Evolutionary conservation across 2,113 vertebrate genomes (phyloP).

Genomic region (Mohoua ochrocephala): DNA sequence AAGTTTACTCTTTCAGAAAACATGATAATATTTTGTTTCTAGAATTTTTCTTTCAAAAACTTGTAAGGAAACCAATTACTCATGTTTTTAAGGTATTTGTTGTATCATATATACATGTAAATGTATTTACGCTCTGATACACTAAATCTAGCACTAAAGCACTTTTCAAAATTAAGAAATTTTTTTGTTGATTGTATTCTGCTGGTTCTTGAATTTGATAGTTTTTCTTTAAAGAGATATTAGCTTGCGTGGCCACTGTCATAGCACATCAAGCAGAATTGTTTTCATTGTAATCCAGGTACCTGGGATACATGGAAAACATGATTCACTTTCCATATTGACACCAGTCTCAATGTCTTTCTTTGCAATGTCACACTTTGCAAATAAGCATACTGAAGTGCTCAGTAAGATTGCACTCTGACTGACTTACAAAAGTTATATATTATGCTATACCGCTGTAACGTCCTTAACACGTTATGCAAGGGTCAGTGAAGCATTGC

Average conservation of each 20-base stretch:
- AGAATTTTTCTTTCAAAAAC: background rate
- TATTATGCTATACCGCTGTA: background rate
- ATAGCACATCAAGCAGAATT: background rate
- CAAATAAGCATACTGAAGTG: background rate
- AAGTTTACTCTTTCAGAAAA: background rate
- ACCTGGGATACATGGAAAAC: background rate
- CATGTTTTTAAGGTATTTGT: background rate
- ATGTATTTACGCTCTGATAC: background rate
- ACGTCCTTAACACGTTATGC: background rate
- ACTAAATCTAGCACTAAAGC: background rate
- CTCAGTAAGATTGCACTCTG: background rate
- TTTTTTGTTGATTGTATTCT: background rate
- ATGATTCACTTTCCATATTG: background rate
- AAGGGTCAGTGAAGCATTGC: background rate
- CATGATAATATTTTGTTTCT: background rate
- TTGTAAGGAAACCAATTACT: background rate
- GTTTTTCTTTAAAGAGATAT: background rate
- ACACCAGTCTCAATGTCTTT: background rate
- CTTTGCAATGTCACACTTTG: background rate
- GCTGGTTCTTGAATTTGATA: background rate
- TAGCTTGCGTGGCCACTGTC: background rate
- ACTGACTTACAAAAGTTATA: background rate
- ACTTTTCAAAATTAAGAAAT: background rate
- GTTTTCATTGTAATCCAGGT: background rate
- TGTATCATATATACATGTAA: background rate